Evolutionary conservation across 1,140 invertebrate genomes (phyloP).

Genomic region (Drosophila lacertosa): DNA sequence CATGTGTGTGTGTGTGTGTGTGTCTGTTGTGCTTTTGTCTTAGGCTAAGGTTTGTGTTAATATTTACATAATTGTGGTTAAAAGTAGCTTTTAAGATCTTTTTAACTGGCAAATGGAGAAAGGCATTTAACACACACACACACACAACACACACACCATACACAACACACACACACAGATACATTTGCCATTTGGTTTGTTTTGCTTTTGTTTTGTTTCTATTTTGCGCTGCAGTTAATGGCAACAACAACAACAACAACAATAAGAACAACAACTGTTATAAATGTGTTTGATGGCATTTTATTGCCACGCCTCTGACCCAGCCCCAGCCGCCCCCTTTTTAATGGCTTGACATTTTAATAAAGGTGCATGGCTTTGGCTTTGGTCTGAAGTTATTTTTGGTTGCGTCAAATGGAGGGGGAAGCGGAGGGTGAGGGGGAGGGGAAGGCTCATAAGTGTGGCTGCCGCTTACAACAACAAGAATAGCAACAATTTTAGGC

Average conservation of each 20-base stretch:
- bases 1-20: neutral
- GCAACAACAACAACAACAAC: conserved; percentile 26
- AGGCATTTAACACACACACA: conserved; percentile 17
- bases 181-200: conserved; percentile 26
- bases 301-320: conserved; percentile 19
- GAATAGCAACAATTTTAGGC: conserved; percentile 50
- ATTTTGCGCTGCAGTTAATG: conserved; percentile 57
- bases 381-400: neutral
- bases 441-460: neutral
- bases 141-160: neutral
- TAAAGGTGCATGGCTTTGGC: conserved; percentile 49
- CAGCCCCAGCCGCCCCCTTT: neutral
- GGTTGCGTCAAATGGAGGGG: neutral
- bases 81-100: conserved; percentile 82
- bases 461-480: neutral
- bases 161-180: neutral
- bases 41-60: conserved; percentile 62
- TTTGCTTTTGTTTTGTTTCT: conserved; percentile 61
- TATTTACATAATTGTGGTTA: conserved; percentile 82
- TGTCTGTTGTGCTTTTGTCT: conserved; percentile 55
- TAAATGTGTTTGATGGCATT: conserved; percentile 45
- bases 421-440: neutral
- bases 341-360: conserved; percentile 77
- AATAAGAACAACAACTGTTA: conserved; percentile 19
- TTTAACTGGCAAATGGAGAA: conserved; percentile 63